Base-by-base conservation (phyloP, 2,888 invertebrate genomes). In the Nemapogon koenigi region DNA sequence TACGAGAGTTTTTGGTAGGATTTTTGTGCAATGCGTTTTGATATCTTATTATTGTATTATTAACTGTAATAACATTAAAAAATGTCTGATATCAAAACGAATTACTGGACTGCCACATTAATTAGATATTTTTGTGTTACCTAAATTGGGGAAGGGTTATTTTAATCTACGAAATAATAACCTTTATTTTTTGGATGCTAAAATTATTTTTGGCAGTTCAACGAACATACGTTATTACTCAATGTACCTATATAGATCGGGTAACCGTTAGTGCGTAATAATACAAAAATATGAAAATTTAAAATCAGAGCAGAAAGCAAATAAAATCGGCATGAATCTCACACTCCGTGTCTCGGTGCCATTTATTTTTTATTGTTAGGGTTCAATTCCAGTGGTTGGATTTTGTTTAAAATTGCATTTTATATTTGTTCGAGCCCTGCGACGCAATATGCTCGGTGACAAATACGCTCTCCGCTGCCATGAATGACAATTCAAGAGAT, bases 401-500 rank as follows among this genome's bases (percentile, higher is more conserved):
- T 71, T 71, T 73, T 67, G 66, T 73, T 76, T 75, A 75, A 78
- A 76, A 76, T 78, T 76, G 75, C 75, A 75, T 76, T 76, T 75
- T 73, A 75, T 76, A 72, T 76, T 78, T 73, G 73, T 66, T 66
- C 75, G 72, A 71, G 66, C 63, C 62, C 64, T 68, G 64, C 59
- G 63, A 62, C 52, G 56, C 57, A 63, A 58, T 64, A 68, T 57
- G 63, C 56, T 61, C 64, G 62, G 70, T 79, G 79, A 80, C 80
- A 80, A 80, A 80, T 78, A 78, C 72, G 69, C 72, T 60, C 52
- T 45, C 53, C 65, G 66, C 67, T 56, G 75, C 65, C 64, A 80
- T 80, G 79, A 79, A 80, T 80, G 79, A 79, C 76, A 80, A 80
- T 78, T 67, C 65, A 69, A 68, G 70, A 67, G 71, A 76, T 75